These are phyloP conservation scores for Mobula hypostoma DNA, from an alignment of 2,113 vertebrate genomes.

Conservation along the genomic window DNA sequence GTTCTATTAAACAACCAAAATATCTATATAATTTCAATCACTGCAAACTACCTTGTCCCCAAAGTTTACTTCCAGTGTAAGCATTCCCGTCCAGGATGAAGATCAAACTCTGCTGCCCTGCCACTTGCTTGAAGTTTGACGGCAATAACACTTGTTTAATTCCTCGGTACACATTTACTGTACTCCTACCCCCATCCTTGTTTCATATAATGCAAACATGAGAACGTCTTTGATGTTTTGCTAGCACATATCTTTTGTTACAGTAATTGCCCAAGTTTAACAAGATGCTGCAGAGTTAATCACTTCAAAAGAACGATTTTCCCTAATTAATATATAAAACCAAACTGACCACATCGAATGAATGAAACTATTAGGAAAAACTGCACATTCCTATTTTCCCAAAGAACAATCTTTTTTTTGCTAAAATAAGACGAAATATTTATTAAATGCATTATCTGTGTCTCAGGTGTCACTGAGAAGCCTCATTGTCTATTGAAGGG, in stretches of 20 bases:
- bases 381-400: background rate
- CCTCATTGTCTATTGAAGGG: conserved; percentile 59
- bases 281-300: conserved; percentile 52
- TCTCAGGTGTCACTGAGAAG: conserved; percentile 60
- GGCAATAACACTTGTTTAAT: background rate
- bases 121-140: background rate
- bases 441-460: conserved; percentile 57
- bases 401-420: background rate
- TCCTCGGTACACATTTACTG: background rate
- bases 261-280: conserved; percentile 61
- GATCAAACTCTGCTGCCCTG: background rate
- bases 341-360: conserved; percentile 51
- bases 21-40: background rate
- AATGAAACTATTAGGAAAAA: conserved; percentile 48
- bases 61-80: background rate
- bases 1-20: background rate
- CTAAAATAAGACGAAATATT: conserved; percentile 58
- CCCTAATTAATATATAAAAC: conserved; percentile 60
- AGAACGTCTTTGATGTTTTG: conserved; percentile 58
- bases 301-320: conserved; percentile 45
- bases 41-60: background rate
- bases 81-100: background rate
- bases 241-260: conserved; percentile 58
- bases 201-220: conserved; percentile 22
- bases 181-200: background rate